Percentiles rank a stretch among this genome's conserved stretches.
Evolutionary conservation across 2,797 vertebrate genomes (phyloP).

Genomic region (Atherinosoma microstoma): DNA sequence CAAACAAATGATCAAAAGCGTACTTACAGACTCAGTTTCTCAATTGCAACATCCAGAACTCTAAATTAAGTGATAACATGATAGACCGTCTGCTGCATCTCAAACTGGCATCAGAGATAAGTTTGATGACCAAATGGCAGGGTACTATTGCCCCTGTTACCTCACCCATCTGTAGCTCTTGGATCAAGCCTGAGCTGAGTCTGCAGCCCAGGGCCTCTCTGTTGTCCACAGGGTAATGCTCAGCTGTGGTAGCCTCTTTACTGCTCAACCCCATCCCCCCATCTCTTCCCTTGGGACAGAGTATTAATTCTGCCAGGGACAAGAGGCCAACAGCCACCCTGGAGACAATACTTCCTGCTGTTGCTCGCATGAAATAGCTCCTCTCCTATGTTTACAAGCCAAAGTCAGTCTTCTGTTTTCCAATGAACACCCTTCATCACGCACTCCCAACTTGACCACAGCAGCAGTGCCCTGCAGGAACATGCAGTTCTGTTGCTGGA

Average conservation of each 20-base stretch:
- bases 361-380: conserved; percentile 65
- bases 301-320: conserved; percentile 66
- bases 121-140: conserved; percentile 78
- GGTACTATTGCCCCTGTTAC: conserved; percentile 66
- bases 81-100: conserved; percentile 72
- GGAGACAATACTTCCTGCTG: conserved; percentile 72
- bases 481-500: conserved; percentile 45
- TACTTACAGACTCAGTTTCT: conserved; percentile 50
- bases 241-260: conserved; percentile 68
- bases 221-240: conserved; percentile 54
- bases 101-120: conserved; percentile 76
- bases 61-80: conserved; percentile 79
- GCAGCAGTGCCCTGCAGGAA: conserved; percentile 56
- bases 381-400: conserved; percentile 57
- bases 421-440: conserved; percentile 52
- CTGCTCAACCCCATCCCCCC: conserved; percentile 53
- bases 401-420: conserved; percentile 48
- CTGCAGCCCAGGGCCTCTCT: conserved; percentile 42
- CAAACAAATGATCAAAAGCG: conserved; percentile 31
- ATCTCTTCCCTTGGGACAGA: conserved; percentile 39
- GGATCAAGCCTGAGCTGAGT: conserved; percentile 59
- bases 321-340: conserved; percentile 68
- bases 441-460: conserved; percentile 31
- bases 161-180: conserved; percentile 78
- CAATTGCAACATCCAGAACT: conserved; percentile 55